Evolutionary conservation across 2,797 vertebrate species (phyloP), one percentile per base, ranked within the genome.

Genomic region (Tenualosa thibaudeaui): DNA sequence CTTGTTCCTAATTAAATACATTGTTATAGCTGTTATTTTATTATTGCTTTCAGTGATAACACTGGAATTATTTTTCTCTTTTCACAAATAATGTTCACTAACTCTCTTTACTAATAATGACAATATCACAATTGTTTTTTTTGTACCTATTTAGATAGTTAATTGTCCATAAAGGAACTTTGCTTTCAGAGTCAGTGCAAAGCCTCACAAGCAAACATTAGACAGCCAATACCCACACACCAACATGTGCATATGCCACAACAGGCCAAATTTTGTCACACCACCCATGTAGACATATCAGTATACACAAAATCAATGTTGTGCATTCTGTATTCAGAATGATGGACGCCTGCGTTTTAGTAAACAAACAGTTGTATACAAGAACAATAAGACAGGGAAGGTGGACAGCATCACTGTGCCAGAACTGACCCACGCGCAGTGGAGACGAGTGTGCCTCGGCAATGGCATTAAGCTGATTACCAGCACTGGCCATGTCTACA

Each of bases 321-420:
- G 26, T 71, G 31, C 26, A 15, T 71, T 78, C 19, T 78, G 65
- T 71, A 17, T 15, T 31, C 91, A 99, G 98, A 99, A 98, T 0
- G 98, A 99, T 0, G 98, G 98, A 0, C 96, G 98, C 12, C 93
- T 99, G 87, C 96, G 98, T 40, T 95, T 99, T 90, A 97, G 96
- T 90, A 98, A 97, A 68, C 97, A 98, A 85, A 96, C 95, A 0
- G 95, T 99, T 81, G 97, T 99, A 91, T 99, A 98, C 86, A 99
- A 99, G 93, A 99, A 96, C 91, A 98, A 95, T 91, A 99, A 99
- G 94, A 99, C 98, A 0, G 98, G 98, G 51, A 99, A 97, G 88
- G 97, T 98, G 93, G 98, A 99, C 95, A 98, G 95, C 91, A 97
- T 99, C 89, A 93, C 96, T 0, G 95, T 96, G 0, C 89, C 92